These are phyloP conservation scores for Pararge aegeria DNA, from an alignment of 1,140 invertebrate genomes.

Conservation along the genomic window DNA sequence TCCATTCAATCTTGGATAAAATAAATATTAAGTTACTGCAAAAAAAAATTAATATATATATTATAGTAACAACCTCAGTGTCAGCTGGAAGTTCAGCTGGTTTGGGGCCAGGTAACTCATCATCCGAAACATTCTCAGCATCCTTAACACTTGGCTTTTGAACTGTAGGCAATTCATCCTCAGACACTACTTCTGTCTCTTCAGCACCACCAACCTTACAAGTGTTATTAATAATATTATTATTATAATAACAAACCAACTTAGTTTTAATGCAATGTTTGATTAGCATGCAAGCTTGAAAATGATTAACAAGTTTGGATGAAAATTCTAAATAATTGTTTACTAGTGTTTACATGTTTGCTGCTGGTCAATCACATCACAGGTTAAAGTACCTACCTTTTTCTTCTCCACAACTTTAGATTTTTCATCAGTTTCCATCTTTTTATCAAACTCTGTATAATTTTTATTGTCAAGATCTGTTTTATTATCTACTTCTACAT, in stretches of 20 bases:
- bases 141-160: slow-evolving; percentile 76
- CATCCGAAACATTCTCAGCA: slow-evolving; percentile 78
- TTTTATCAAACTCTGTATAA: not conserved
- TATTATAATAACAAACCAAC: too few relatives aligned
- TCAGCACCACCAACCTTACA: slow-evolving; percentile 60
- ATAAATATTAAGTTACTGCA: too few relatives aligned
- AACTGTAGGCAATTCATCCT: slow-evolving; percentile 87
- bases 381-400: not conserved
- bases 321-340: too few relatives aligned
- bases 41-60: too few relatives aligned
- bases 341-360: too few relatives aligned
- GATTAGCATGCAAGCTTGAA: too few relatives aligned
- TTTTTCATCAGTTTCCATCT: slow-evolving; percentile 11
- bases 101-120: slow-evolving; percentile 88
- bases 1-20: too few relatives aligned
- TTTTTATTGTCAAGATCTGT: not conserved
- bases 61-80: slow-evolving; percentile 82
- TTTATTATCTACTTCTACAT: not conserved
- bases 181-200: slow-evolving; percentile 90
- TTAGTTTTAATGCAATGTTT: too few relatives aligned
- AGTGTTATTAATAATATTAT: slow-evolving; percentile 1
- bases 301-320: too few relatives aligned
- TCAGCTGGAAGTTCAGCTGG: slow-evolving; percentile 88
- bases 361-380: too few relatives aligned
- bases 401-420: not conserved